Evolutionary conservation across 2,888 invertebrate species (phyloP).

Genomic region (Abrostola tripartita): DNA sequence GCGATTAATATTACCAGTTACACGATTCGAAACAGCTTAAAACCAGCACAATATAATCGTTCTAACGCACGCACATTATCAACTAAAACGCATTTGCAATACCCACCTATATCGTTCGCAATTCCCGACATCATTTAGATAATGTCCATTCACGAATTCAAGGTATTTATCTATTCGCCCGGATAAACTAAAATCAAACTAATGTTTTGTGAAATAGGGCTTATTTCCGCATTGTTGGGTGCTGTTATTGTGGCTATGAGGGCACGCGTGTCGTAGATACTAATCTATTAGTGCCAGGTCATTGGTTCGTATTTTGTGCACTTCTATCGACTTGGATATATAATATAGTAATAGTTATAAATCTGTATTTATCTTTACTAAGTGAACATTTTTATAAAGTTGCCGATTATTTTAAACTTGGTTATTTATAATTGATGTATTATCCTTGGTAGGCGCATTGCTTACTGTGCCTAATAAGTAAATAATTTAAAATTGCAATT

Average conservation of each 20-base stretch:
- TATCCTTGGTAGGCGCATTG: too few species aligned
- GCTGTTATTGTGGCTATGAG: slow-evolving; percentile 19
- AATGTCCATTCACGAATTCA: slow-evolving; percentile 14
- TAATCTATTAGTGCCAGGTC: slow-evolving; percentile 61
- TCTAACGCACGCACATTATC: background rate
- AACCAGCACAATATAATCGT: slow-evolving; percentile 1
- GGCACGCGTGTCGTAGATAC: slow-evolving; percentile 40
- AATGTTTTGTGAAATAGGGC: slow-evolving; percentile 3
- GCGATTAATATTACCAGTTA: too few species aligned
- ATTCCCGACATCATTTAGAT: slow-evolving; percentile 26
- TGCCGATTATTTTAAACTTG: too few species aligned
- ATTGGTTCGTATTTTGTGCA: slow-evolving; percentile 46
- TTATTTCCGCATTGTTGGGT: slow-evolving; percentile 19
- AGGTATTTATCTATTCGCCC: slow-evolving; percentile 14
- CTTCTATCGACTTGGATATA: slow-evolving; percentile 42
- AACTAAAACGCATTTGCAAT: background rate
- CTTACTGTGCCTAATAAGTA: too few species aligned
- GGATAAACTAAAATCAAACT: slow-evolving; percentile 14
- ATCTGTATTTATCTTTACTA: too few species aligned
- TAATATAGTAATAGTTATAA: too few species aligned
- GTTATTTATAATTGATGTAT: too few species aligned
- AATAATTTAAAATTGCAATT: too few species aligned
- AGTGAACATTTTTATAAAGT: too few species aligned
- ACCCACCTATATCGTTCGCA: slow-evolving; percentile 16
- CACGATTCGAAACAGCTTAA: background rate